Conservation (phyloP, 2,113 vertebrate genomes). For the Romanogobio albipinnatus region DNA sequence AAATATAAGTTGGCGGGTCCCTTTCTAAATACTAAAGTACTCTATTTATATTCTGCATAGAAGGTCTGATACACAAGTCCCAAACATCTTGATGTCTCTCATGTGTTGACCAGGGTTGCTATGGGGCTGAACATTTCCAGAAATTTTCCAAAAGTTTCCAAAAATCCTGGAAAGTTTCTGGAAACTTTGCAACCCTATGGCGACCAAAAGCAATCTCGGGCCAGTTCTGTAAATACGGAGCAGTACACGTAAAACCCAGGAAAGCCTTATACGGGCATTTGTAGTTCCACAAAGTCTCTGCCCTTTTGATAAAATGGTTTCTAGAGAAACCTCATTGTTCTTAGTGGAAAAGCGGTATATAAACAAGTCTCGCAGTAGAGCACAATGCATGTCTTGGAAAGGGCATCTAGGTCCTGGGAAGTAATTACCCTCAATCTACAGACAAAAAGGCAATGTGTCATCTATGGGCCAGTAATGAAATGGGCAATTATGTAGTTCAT, state of each 20-base stretch:
- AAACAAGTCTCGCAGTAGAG: conserved; percentile 42
- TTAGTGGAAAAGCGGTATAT: conserved; percentile 24
- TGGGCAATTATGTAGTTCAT: conserved; percentile 65
- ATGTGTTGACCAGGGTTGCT: neutral
- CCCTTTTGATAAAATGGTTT: conserved; percentile 11
- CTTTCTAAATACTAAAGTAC: neutral
- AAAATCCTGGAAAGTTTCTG: too few species aligned
- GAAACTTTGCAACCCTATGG: too few species aligned
- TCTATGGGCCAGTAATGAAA: conserved; percentile 56
- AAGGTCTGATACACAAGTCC: neutral
- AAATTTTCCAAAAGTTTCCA: too few species aligned
- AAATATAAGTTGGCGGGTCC: too few species aligned
- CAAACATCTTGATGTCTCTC: neutral
- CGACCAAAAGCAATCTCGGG: neutral
- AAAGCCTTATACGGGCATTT: neutral
- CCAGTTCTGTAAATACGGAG: neutral
- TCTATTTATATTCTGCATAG: neutral
- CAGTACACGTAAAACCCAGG: neutral
- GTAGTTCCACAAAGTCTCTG: neutral
- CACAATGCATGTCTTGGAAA: conserved; percentile 35
- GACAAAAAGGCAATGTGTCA: conserved; percentile 47
- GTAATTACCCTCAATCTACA: conserved; percentile 59
- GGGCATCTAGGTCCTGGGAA: conserved; percentile 49
- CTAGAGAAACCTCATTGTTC: conserved; percentile 33
- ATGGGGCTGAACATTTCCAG: too few species aligned